Conservation (phyloP, 2,113 vertebrate genomes). For the Lophotis ruficrista region DNA sequence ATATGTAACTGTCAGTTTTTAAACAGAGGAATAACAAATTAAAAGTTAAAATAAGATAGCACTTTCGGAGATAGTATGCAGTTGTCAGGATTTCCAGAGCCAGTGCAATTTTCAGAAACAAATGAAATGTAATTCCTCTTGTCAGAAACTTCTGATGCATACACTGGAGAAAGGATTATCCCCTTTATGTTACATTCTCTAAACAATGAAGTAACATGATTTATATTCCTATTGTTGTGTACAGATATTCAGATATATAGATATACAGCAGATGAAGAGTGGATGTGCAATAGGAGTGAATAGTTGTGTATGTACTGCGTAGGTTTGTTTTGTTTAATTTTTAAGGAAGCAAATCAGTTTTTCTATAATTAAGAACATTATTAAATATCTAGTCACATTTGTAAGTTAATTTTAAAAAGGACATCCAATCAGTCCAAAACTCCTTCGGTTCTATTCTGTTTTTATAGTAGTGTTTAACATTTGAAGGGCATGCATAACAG, state of each 20-base stretch:
- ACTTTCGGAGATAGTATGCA: background rate
- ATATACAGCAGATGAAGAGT: background rate
- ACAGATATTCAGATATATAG: background rate
- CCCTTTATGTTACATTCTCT: background rate
- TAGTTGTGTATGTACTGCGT: background rate
- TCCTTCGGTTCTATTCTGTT: background rate
- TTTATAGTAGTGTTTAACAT: background rate
- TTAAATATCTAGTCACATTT: background rate
- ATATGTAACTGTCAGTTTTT: background rate
- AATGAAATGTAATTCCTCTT: background rate
- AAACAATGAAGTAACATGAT: background rate
- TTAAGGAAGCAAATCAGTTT: background rate
- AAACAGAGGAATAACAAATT: background rate
- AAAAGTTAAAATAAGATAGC: background rate
- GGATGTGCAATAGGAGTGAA: background rate
- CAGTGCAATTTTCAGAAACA: background rate
- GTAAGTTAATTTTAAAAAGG: background rate
- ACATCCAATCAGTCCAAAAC: background rate
- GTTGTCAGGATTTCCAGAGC: background rate
- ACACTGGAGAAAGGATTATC: background rate
- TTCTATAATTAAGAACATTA: background rate
- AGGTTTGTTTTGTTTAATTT: background rate
- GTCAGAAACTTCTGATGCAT: background rate
- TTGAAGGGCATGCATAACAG: background rate
- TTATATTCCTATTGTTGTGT: background rate